Evolutionary conservation across 2,888 invertebrate genomes (phyloP), one percentile per base, ranked within the genome.

Genomic region (Cosmopolites sordidus): DNA sequence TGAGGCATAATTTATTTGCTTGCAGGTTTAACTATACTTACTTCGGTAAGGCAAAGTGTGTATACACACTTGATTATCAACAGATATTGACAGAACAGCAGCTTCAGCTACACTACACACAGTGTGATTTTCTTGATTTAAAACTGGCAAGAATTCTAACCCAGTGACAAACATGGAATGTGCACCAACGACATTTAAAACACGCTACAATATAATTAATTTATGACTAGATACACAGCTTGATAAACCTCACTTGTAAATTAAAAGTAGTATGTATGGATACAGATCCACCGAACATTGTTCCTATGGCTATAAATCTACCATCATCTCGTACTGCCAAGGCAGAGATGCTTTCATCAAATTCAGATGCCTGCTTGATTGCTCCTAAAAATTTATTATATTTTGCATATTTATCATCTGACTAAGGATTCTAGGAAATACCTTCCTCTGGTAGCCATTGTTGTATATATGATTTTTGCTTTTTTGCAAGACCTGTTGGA

Each of bases 131-230:
- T 89, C 87, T 16, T 83, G 83, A 71, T 89, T 87, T 65, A 78
- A 79, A 56, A 81, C 81, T 18, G 93, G 92, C 64, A 97, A 78
- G 78, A 99, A 98, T 77, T 92, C 89, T 62, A 99, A 77, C 9
- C 95, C 96, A 46, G 98, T 98, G 59, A 99, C 91, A 78, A 99
- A 99, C 86, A 95, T 94, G 67, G 87, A 89, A 79, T 98, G 97
- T 58, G 92, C 92, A 68, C 83, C 83, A 60, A 83, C 78, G 70
- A 95, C 84, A 74, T 88, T 86, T 65, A 94, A 80, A 59, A 92
- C 84, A 65, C 85, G 83, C 89, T 92, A 75, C 2, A 75, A 71
- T 62, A 49, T 51, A 53, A 48, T 16, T 40, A 16, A 37, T 16
- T 16, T 4, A 15, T 46, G n/a, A n/a, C n/a, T n/a, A n/a, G n/a